phyloP scores from a whole-genome alignment of 2,113 vertebrate genomes.

The Urocolius indicus region DNA sequence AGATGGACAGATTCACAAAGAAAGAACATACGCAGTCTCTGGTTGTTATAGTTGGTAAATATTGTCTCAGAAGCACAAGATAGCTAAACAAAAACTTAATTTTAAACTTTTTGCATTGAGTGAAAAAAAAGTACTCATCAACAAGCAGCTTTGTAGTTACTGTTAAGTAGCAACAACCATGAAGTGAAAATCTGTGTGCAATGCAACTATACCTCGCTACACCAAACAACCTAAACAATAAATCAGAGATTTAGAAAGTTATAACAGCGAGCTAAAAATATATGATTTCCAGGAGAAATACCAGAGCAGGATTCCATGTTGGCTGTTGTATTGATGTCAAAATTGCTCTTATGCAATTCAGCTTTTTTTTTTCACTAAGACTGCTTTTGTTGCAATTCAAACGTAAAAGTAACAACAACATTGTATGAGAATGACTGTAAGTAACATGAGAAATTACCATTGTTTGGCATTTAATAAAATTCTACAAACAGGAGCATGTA shows the following conservation, averaged over 20 bases:
- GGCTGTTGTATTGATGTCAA: neutral
- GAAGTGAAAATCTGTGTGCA: neutral
- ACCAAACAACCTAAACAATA: neutral
- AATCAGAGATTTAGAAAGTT: neutral
- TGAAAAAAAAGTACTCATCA: neutral
- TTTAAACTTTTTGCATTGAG: neutral
- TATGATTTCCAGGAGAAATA: neutral
- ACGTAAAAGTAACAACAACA: neutral
- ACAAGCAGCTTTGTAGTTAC: neutral
- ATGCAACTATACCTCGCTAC: neutral
- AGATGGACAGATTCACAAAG: neutral
- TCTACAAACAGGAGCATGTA: neutral
- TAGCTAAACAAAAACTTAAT: neutral
- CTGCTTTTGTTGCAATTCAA: neutral
- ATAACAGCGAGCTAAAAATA: neutral
- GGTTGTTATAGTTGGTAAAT: neutral
- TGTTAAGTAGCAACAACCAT: neutral
- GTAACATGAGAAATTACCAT: neutral
- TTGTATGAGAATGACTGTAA: neutral
- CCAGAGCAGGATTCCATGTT: neutral
- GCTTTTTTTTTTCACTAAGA: neutral
- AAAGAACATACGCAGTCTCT: neutral
- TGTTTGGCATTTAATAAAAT: neutral
- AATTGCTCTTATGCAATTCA: neutral
- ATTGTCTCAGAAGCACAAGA: neutral